Conservation (phyloP, 2,888 invertebrate species). For the Napeogenes sylphis region DNA sequence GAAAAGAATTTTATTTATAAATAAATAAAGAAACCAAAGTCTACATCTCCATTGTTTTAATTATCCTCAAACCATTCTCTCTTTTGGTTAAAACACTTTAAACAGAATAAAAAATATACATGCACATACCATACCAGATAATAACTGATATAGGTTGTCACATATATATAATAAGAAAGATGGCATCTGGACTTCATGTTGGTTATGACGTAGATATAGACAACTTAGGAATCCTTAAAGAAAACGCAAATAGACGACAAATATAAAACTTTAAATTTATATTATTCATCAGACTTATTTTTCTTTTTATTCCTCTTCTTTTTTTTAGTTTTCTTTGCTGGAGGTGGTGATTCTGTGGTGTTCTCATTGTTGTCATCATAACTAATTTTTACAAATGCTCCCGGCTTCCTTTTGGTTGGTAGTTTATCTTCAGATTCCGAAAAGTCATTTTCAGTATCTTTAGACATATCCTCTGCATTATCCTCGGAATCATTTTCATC, state of each 20-base stretch:
- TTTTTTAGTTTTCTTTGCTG: conserved; percentile 55
- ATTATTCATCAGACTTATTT: conserved; percentile 39
- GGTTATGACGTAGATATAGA: background rate
- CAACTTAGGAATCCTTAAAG: too few relatives aligned
- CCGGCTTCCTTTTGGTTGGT: conserved; percentile 53
- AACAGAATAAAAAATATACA: background rate
- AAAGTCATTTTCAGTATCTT: conserved; percentile 41
- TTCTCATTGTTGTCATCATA: conserved; percentile 54
- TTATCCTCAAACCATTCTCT: conserved; percentile 10
- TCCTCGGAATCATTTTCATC: conserved; percentile 34
- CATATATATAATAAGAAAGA: too few relatives aligned
- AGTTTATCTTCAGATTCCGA: conserved; percentile 40
- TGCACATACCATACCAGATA: too few relatives aligned
- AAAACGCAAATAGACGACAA: conserved; percentile 8
- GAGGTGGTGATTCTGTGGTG: conserved; percentile 38
- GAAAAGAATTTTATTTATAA: conserved; percentile 73
- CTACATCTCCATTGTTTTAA: conserved; percentile 70
- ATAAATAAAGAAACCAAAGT: conserved; percentile 77
- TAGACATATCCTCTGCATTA: conserved; percentile 34
- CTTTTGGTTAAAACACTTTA: background rate
- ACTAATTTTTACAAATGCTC: conserved; percentile 63
- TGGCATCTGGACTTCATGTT: too few relatives aligned
- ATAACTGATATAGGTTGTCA: too few relatives aligned
- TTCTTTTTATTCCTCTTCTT: conserved; percentile 59
- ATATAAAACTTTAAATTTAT: conserved; percentile 2